A percentile compares a stretch with the other conserved stretches of the same genome.
These are phyloP conservation scores for Parnassius apollo DNA, from an alignment of 2,888 invertebrate genomes.

Conservation along the genomic window DNA sequence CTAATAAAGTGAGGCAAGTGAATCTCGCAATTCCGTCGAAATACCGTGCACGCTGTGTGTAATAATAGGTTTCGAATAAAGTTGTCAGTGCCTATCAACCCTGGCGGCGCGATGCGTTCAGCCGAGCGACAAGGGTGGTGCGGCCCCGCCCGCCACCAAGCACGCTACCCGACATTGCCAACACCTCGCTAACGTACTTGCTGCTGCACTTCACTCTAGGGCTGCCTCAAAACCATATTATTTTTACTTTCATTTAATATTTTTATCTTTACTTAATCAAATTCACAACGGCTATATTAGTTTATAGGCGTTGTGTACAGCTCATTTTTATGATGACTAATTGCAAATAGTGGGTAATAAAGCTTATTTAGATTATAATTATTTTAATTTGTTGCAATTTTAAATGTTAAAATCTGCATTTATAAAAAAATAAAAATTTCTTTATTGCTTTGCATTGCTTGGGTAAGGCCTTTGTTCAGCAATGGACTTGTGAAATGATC, in stretches of 20 bases:
- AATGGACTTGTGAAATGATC: too few species aligned
- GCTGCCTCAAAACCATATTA: conserved; percentile 39
- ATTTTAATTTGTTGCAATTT: too few species aligned
- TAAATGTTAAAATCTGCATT: too few species aligned
- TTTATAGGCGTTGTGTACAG: too few species aligned
- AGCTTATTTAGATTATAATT: too few species aligned
- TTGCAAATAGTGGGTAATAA: too few species aligned
- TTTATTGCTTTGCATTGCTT: too few species aligned
- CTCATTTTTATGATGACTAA: too few species aligned
- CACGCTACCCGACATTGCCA: conserved; percentile 63
- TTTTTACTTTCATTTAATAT: neutral
- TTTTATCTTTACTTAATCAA: too few species aligned
- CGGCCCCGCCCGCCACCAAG: conserved; percentile 39
- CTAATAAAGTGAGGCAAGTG: neutral
- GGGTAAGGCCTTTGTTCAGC: too few species aligned
- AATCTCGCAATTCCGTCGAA: neutral
- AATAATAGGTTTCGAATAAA: conserved; percentile 18
- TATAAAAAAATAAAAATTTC: too few species aligned
- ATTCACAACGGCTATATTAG: too few species aligned
- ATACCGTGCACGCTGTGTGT: conserved; percentile 7
- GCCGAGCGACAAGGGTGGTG: conserved; percentile 49
- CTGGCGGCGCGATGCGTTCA: conserved; percentile 68
- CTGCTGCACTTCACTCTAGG: conserved; percentile 64
- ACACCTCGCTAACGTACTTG: conserved; percentile 73
- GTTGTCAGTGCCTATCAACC: conserved; percentile 24